Evolutionary conservation across 2,888 invertebrate species (phyloP).

Genomic region (Lasioglossum vierecki): DNA sequence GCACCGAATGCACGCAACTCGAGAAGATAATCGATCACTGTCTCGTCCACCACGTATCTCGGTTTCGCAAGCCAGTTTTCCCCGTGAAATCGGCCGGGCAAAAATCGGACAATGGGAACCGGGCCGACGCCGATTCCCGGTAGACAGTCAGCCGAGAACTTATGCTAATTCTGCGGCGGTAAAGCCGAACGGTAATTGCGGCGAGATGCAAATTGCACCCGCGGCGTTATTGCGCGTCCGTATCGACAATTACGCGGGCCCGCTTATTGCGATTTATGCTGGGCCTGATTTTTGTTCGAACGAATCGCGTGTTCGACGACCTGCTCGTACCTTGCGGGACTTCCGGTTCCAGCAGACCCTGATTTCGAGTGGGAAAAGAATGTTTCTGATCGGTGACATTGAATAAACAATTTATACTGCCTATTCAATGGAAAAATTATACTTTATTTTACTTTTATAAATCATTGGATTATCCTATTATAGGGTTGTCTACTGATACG

Average conservation of each 20-base stretch:
- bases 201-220: constrained; percentile 63
- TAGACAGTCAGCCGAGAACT: constrained; percentile 36
- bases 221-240: constrained; percentile 52
- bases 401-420: neutral
- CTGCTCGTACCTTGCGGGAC: constrained; percentile 14
- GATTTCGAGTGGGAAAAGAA: neutral
- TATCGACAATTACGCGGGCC: constrained; percentile 48
- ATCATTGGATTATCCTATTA: too few species aligned
- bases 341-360: constrained; percentile 10
- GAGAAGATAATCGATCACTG: neutral
- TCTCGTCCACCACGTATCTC: neutral
- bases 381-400: neutral
- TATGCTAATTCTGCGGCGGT: constrained; percentile 58
- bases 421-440: neutral
- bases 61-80: neutral
- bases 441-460: neutral
- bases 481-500: too few species aligned
- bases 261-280: constrained; percentile 61
- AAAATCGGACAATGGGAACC: constrained; percentile 21
- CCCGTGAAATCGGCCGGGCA: neutral
- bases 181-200: constrained; percentile 50
- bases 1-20: neutral
- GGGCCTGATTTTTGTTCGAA: constrained; percentile 22
- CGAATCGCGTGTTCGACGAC: constrained; percentile 1
- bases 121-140: constrained; percentile 46